Base-by-base conservation (phyloP, 1,140 invertebrate species). In the Tribolium madens region DNA sequence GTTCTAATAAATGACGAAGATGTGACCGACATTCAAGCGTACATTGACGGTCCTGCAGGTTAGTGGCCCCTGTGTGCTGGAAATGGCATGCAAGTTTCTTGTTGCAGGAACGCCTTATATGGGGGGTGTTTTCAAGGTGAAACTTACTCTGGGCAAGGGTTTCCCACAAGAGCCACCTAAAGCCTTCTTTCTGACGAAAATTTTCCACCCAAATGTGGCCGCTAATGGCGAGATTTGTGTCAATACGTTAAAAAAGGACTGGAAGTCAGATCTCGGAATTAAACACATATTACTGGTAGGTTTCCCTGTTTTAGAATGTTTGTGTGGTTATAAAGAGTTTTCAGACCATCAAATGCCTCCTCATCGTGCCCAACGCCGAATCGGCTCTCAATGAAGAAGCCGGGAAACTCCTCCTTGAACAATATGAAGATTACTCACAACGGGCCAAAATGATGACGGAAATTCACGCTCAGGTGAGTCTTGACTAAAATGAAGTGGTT, bases 141-240 rank as follows among this genome's bases (percentile, higher is more conserved):
- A 97, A 87, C 86, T 98, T 77, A 92, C 93, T 73, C 88, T 99
- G 7, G 95, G 95, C 1, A 97, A 97, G 88, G 96, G 97, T 85
- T 98, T 97, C 87, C 97, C 97, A 14, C 90, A 93, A 81, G 91
- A 93, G 82, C 96, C 97, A 79, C 97, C 97, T 13, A 98, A 97
- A 88, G 97, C 96, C 46, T 97, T 93, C 87, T 98, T 99, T 86
- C 87, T 97, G 26, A 99, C 97, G 68, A 97, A 96, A 90, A 97
- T 99, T 82, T 99, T 99, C 89, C 97, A 98, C 88, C 97, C 97
- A 26, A 98, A 99, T 90, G 97, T 98, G 81, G 93, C 97, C 7
- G 90, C 91, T 81, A 96, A 94, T 88, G 97, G 97, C 42, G 97
- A 98, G 88, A 98, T 99, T 85, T 98, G 97, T 88, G 97, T 99